Evolutionary conservation across 2,888 invertebrate genomes (phyloP).

Genomic region (Endomychus coccineus): DNA sequence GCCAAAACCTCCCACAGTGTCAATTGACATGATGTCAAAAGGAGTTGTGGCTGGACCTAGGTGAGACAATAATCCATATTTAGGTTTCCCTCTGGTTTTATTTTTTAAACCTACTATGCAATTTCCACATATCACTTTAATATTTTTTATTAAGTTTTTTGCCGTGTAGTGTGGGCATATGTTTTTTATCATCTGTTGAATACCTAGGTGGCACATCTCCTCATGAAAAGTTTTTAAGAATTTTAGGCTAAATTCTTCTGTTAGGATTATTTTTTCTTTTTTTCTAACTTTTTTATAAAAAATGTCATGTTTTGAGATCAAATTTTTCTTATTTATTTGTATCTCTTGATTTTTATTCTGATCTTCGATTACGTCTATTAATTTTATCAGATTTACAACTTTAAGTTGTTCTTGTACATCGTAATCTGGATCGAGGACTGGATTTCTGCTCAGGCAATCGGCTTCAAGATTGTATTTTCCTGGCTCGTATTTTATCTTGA

Average conservation of each 20-base stretch:
- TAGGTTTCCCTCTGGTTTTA: neutral
- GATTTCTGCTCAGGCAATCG: constrained; percentile 7
- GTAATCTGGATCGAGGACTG: constrained; percentile 7
- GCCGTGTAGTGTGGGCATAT: neutral
- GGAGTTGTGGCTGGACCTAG: constrained; percentile 24
- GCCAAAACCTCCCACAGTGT: constrained; percentile 30
- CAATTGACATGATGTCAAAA: constrained; percentile 27
- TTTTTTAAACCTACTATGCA: constrained; percentile 3
- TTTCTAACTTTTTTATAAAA: too few relatives aligned
- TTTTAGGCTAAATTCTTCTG: too few relatives aligned
- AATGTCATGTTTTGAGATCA: too few relatives aligned
- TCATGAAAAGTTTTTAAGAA: neutral
- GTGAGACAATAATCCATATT: constrained; percentile 1
- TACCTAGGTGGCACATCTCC: constrained; percentile 4
- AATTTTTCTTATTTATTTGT: constrained; percentile 1
- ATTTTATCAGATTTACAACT: constrained; percentile 8
- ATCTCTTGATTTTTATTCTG: constrained; percentile 2
- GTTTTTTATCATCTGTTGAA: neutral
- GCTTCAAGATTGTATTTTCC: constrained; percentile 11
- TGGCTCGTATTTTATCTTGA: constrained; percentile 22
- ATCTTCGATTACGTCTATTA: constrained; percentile 8
- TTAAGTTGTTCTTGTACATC: constrained; percentile 4
- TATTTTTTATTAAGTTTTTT: too few relatives aligned
- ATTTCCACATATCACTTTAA: too few relatives aligned
- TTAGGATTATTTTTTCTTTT: too few relatives aligned